A percentile compares a stretch with the other conserved stretches of the same genome.
phyloP scores from a whole-genome alignment of 2,888 invertebrate genomes.

The Drosophila koepferae region DNA sequence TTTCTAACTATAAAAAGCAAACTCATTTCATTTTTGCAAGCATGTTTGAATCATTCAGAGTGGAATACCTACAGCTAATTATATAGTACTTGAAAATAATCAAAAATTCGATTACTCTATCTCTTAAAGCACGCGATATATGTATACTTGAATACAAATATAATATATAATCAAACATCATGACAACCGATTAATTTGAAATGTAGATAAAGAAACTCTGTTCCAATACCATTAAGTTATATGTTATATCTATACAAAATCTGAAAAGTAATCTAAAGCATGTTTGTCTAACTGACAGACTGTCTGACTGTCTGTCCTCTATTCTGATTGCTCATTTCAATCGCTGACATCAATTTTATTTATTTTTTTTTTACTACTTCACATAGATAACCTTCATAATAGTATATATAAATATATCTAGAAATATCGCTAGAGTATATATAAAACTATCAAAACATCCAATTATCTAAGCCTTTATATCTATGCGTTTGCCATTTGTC shows the following conservation, averaged over 20 bases:
- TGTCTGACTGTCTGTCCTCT: background rate
- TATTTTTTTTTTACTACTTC: background rate
- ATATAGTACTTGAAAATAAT: background rate
- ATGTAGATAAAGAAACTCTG: background rate
- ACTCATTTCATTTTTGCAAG: background rate
- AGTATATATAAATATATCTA: background rate
- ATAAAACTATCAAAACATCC: constrained; percentile 3
- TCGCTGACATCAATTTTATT: background rate
- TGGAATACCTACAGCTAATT: background rate
- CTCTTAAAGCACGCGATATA: background rate
- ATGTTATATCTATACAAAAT: background rate
- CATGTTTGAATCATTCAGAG: background rate
- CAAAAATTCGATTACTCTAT: background rate
- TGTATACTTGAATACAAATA: no score
- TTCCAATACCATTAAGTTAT: background rate
- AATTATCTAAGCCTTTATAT: constrained; percentile 10
- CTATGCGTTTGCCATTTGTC: constrained; percentile 22
- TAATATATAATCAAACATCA: background rate
- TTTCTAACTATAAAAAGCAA: background rate
- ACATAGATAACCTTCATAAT: constrained; percentile 1
- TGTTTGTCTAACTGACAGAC: background rate
- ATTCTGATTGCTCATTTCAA: background rate
- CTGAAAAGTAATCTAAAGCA: background rate
- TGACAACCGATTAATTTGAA: background rate
- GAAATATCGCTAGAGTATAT: background rate